These are phyloP conservation scores for Artemia sinica DNA, from an alignment of 2,888 invertebrate species.

Conservation along the genomic window DNA sequence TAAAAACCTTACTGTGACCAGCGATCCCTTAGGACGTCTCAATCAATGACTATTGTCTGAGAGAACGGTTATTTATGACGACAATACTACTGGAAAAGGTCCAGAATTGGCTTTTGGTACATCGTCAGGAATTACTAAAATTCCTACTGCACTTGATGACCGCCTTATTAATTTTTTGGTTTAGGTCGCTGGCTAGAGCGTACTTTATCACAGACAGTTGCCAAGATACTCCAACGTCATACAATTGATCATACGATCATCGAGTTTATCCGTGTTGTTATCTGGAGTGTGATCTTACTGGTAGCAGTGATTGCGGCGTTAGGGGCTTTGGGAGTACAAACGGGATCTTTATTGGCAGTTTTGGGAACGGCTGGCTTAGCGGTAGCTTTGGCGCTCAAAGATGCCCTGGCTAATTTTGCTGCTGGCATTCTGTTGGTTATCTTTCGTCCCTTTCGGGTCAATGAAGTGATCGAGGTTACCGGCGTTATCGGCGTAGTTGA, in stretches of 20 bases:
- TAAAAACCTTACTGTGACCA: too few relatives aligned
- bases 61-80: too few relatives aligned
- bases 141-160: too few relatives aligned
- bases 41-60: too few relatives aligned
- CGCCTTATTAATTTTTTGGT: too few relatives aligned
- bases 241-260: slow-evolving; percentile 39
- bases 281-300: background rate
- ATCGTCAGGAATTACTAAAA: too few relatives aligned
- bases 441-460: background rate
- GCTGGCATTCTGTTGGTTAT: background rate
- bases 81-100: too few relatives aligned
- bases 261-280: background rate
- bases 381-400: background rate
- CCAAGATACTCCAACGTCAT: too few relatives aligned
- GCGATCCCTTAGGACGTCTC: too few relatives aligned
- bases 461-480: background rate
- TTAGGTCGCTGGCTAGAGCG: too few relatives aligned
- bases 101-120: too few relatives aligned
- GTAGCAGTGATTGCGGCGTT: background rate
- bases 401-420: background rate
- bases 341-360: background rate
- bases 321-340: background rate
- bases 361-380: background rate
- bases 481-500: background rate
- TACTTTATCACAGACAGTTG: too few relatives aligned